Conservation (phyloP, 2,113 vertebrate genomes). For the Elaphurus davidianus region DNA sequence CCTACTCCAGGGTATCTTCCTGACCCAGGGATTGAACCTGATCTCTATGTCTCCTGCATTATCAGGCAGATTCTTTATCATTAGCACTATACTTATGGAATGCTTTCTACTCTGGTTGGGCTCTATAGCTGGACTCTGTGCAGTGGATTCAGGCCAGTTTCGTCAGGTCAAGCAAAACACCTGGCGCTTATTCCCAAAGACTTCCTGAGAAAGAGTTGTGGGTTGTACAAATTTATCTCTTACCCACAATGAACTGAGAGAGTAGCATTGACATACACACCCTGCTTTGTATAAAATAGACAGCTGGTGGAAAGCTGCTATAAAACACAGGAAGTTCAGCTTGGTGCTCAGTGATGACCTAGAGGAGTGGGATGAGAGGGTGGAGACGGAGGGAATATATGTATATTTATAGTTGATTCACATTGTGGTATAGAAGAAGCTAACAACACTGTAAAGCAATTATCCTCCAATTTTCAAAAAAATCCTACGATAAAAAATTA, state of each 20-base stretch:
- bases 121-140: not conserved
- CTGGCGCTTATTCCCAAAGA: not conserved
- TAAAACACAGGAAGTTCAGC: not conserved
- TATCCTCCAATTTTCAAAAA: not conserved
- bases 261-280: not conserved
- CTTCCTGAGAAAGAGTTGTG: not conserved
- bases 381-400: not conserved
- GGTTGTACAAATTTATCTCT: not conserved
- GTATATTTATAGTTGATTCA: not conserved
- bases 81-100: not conserved
- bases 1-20: not conserved
- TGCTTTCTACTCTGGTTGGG: not conserved
- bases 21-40: not conserved
- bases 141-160: not conserved
- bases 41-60: not conserved
- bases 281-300: not conserved
- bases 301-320: not conserved
- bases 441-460: not conserved
- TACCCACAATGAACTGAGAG: not conserved
- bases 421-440: not conserved
- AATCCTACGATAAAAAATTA: not conserved
- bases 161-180: not conserved
- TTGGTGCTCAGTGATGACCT: not conserved
- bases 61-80: not conserved
- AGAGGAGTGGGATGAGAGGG: not conserved